Percentiles rank a stretch among this genome's conserved stretches.
Evolutionary conservation across 2,113 vertebrate genomes (phyloP).

Genomic region (Melanostigma gelatinosum): DNA sequence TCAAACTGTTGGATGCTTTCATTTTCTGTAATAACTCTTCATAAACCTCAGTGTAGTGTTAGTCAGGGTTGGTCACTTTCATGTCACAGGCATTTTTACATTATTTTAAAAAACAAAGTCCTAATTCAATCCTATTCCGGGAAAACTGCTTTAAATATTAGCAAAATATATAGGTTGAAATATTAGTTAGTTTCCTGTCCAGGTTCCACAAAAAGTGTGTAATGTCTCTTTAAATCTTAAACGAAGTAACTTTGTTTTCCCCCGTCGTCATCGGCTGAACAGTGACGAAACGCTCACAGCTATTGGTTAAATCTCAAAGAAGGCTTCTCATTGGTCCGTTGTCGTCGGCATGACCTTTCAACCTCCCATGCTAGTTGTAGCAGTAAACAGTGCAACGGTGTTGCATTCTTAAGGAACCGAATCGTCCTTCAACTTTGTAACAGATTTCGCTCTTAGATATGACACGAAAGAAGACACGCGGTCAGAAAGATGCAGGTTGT

Average conservation of each 20-base stretch:
- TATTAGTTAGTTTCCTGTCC: neutral
- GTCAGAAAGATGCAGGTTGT: neutral
- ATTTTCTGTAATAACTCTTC: neutral
- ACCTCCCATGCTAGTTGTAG: constrained; percentile 3
- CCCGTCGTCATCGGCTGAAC: neutral
- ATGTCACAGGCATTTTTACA: neutral
- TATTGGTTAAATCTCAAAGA: constrained; percentile 32
- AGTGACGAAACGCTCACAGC: neutral
- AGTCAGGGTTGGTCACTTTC: neutral
- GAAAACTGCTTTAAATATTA: neutral
- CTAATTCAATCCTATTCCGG: neutral
- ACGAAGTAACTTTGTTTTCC: neutral
- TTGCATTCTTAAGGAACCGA: neutral
- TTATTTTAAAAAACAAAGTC: neutral
- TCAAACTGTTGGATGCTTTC: too few species aligned
- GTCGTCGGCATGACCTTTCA: neutral
- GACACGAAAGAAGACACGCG: neutral
- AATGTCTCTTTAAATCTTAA: neutral
- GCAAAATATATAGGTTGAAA: too few species aligned
- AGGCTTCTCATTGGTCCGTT: constrained; percentile 44
- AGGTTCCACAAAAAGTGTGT: neutral
- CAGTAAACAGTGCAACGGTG: constrained; percentile 18
- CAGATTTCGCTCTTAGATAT: neutral
- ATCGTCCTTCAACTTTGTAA: constrained; percentile 41
- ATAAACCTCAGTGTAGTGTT: neutral